Evolutionary conservation across 2,888 invertebrate species (phyloP).

Genomic region (Philaethria dido): DNA sequence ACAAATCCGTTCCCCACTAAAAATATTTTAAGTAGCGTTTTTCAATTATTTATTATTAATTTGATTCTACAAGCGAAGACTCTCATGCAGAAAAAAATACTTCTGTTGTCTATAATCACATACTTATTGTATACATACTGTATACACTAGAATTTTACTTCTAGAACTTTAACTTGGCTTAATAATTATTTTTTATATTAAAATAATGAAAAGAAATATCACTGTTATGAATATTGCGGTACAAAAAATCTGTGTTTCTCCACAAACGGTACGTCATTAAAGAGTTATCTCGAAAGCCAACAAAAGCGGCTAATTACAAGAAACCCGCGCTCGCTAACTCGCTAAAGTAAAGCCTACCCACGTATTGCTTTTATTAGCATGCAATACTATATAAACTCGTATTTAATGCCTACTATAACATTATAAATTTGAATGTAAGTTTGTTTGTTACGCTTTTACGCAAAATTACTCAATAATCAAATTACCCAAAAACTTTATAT

Average conservation of each 20-base stretch:
- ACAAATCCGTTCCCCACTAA: too few species aligned
- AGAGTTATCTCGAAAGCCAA: constrained; percentile 18
- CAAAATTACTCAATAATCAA: too few species aligned
- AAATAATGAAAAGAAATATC: constrained; percentile 1
- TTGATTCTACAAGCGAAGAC: too few species aligned
- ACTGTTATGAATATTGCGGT: neutral
- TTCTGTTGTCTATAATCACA: too few species aligned
- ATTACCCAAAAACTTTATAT: too few species aligned
- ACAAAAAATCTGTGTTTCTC: neutral
- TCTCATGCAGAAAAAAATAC: too few species aligned
- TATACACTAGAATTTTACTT: neutral
- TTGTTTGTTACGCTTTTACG: too few species aligned
- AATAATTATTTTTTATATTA: neutral
- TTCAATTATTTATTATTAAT: too few species aligned
- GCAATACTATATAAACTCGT: neutral
- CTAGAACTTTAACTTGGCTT: neutral
- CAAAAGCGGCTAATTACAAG: constrained; percentile 32
- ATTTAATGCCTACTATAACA: too few species aligned
- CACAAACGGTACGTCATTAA: constrained; percentile 18
- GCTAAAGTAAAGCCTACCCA: neutral
- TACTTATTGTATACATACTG: too few species aligned
- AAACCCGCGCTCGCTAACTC: constrained; percentile 28
- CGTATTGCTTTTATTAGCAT: neutral
- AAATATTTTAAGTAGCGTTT: too few species aligned
- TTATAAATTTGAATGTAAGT: too few species aligned